These are phyloP conservation scores for Actinemys pallida DNA, from an alignment of 2,113 vertebrate species.

Conservation along the genomic window DNA sequence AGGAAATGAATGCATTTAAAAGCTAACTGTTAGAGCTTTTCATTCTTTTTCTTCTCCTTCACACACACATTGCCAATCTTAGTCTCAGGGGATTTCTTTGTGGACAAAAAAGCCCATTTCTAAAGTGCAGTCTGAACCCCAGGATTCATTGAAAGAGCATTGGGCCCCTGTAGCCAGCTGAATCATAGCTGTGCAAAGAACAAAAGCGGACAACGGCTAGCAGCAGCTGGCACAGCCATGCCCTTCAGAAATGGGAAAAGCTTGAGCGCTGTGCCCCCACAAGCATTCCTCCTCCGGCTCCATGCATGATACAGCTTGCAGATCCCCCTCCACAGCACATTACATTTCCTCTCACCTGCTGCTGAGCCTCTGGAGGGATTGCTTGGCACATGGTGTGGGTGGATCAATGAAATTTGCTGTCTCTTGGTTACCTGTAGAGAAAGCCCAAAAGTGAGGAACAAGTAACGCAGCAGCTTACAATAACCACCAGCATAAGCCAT, in stretches of 20 bases:
- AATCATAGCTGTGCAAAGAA: not conserved
- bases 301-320: not conserved
- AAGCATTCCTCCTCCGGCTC: not conserved
- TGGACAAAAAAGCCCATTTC: not conserved
- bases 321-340: not conserved
- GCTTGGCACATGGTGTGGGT: not conserved
- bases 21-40: not conserved
- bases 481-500: not conserved
- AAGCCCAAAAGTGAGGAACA: not conserved
- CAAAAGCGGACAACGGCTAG: not conserved
- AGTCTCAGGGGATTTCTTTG: not conserved
- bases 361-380: not conserved
- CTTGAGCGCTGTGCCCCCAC: accelerated
- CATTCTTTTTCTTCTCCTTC: accelerated
- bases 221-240: not conserved
- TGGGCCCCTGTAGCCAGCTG: not conserved
- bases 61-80: not conserved
- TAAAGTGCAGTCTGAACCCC: not conserved
- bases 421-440: not conserved
- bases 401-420: not conserved
- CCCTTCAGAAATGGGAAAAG: not conserved
- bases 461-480: not conserved
- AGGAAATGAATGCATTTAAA: not conserved
- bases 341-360: not conserved
- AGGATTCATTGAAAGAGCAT: not conserved